These are phyloP conservation scores for Lacanobia oleracea DNA, from an alignment of 2,888 invertebrate genomes.

Conservation along the genomic window DNA sequence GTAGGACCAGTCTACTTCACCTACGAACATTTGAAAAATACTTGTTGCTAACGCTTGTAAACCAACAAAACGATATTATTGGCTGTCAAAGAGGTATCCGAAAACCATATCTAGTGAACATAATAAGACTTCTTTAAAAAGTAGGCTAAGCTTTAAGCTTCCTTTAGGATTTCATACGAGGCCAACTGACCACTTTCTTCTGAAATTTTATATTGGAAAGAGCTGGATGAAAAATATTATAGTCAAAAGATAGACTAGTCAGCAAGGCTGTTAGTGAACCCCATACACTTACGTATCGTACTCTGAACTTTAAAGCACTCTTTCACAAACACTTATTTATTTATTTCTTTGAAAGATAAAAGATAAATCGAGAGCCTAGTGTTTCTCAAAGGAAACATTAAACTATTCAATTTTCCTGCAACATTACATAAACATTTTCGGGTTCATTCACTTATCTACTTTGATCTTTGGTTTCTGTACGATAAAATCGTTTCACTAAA, in stretches of 20 bases:
- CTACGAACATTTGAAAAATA: too few relatives aligned
- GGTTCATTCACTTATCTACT: slow-evolving; percentile 11
- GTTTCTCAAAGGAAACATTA: slow-evolving; percentile 54
- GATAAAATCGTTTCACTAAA: background rate
- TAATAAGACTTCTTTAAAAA: too few relatives aligned
- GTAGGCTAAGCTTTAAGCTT: too few relatives aligned
- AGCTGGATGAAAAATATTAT: background rate
- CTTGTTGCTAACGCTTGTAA: too few relatives aligned
- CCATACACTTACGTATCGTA: background rate
- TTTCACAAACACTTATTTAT: slow-evolving; percentile 25
- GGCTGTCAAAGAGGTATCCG: too few relatives aligned
- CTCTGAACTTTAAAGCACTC: slow-evolving; percentile 2
- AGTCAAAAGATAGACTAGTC: slow-evolving; percentile 7
- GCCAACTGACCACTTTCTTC: too few relatives aligned
- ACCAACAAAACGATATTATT: background rate
- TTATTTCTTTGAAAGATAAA: slow-evolving; percentile 33
- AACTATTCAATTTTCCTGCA: slow-evolving; percentile 35
- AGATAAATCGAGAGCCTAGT: slow-evolving; percentile 20
- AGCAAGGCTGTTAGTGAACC: background rate
- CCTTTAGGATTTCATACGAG: too few relatives aligned
- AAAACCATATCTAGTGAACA: background rate
- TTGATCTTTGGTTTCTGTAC: slow-evolving; percentile 7
- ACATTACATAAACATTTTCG: too few relatives aligned
- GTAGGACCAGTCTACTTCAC: too few relatives aligned
- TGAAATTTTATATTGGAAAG: too few relatives aligned